Conservation (phyloP, 2,113 vertebrate genomes). For the Nyctibius bracteatus region DNA sequence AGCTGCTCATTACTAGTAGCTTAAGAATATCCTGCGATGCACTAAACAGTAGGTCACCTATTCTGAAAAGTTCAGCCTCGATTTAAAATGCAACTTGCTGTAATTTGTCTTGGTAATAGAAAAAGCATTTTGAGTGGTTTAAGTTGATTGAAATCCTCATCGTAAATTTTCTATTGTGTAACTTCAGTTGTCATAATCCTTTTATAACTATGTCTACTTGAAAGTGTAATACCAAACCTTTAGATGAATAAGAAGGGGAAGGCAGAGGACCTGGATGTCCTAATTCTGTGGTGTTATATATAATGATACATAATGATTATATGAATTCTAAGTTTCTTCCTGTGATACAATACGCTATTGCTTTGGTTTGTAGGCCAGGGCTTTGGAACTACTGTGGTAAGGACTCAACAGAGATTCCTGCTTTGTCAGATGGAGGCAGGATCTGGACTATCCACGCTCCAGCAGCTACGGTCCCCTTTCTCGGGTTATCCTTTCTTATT, state of each 20-base stretch:
- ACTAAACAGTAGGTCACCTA: background rate
- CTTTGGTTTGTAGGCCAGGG: background rate
- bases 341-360: background rate
- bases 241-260: background rate
- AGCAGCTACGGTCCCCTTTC: background rate
- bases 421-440: background rate
- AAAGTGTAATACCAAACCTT: background rate
- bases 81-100: background rate
- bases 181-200: background rate
- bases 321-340: background rate
- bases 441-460: background rate
- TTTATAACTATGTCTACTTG: background rate
- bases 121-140: background rate
- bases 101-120: background rate
- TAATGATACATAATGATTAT: background rate
- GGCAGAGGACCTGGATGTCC: background rate
- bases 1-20: background rate
- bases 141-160: background rate
- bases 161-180: background rate
- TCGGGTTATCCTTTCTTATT: background rate
- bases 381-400: background rate
- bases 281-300: background rate
- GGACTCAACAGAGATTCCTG: background rate
- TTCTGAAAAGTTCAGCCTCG: background rate
- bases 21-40: background rate